Evolutionary conservation across 2,113 vertebrate species (phyloP).

Genomic region (Vidua chalybeata): DNA sequence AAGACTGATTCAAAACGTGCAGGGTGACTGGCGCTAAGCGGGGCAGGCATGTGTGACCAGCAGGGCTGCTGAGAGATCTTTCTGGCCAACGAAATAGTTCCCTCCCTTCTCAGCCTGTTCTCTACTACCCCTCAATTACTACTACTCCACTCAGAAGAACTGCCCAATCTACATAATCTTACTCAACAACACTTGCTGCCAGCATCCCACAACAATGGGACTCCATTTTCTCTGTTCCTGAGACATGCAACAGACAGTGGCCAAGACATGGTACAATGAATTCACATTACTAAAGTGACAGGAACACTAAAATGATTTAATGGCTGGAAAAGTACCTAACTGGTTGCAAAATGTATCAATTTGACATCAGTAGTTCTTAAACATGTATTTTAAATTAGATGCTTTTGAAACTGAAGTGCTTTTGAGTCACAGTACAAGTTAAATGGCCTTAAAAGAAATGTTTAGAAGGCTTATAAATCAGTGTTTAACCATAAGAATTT

Average conservation of each 20-base stretch:
- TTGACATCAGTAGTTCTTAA: neutral
- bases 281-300: neutral
- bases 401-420: neutral
- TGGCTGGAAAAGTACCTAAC: neutral
- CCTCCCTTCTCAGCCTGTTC: neutral
- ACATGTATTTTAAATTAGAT: neutral
- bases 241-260: neutral
- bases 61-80: neutral
- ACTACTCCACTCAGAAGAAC: neutral
- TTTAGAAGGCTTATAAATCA: neutral
- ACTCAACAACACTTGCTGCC: neutral
- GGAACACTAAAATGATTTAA: neutral
- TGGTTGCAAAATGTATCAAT: neutral
- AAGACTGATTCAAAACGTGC: neutral
- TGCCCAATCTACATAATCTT: neutral
- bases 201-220: neutral
- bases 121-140: neutral
- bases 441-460: neutral
- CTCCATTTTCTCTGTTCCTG: neutral
- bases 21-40: rapidly evolving
- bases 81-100: neutral
- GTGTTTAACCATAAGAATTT: neutral
- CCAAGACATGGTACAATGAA: neutral
- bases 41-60: rapidly evolving
- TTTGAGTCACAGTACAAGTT: neutral